Evolutionary conservation across 2,888 invertebrate genomes (phyloP).

Genomic region (Timema cristinae): DNA sequence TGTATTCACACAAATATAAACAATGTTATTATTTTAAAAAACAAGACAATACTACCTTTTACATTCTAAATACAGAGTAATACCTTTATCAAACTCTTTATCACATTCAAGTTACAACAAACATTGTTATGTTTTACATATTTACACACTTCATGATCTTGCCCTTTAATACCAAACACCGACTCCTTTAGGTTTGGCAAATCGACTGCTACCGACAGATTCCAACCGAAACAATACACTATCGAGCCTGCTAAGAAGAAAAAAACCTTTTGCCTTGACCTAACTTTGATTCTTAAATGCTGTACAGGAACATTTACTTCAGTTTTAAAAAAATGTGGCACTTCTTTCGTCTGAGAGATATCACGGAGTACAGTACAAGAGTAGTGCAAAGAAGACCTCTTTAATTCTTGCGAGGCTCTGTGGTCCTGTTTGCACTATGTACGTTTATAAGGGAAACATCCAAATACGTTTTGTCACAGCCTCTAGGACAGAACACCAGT

Average conservation of each 20-base stretch:
- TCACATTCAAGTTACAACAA: slow-evolving; percentile 33
- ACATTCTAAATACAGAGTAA: slow-evolving; percentile 30
- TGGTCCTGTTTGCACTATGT: slow-evolving; percentile 34
- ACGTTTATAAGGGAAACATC: slow-evolving; percentile 33
- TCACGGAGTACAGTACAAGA: slow-evolving; percentile 40
- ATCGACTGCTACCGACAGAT: slow-evolving; percentile 30
- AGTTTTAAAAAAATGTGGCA: slow-evolving; percentile 42
- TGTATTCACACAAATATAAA: slow-evolving; percentile 53
- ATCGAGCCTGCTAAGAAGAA: slow-evolving; percentile 31
- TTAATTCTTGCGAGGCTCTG: slow-evolving; percentile 33
- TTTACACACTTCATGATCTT: slow-evolving; percentile 35
- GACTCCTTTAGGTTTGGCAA: slow-evolving; percentile 33
- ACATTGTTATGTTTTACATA: slow-evolving; percentile 28
- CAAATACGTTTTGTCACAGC: slow-evolving; percentile 36
- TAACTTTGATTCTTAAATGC: slow-evolving; percentile 44
- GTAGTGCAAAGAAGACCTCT: slow-evolving; percentile 35
- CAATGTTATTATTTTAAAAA: slow-evolving; percentile 49
- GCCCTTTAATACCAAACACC: slow-evolving; percentile 47
- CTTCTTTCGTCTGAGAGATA: slow-evolving; percentile 47
- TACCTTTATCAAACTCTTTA: slow-evolving; percentile 32
- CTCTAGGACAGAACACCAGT: slow-evolving; percentile 35
- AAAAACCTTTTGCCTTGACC: slow-evolving; percentile 32
- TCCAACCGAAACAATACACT: slow-evolving; percentile 33
- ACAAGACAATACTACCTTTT: slow-evolving; percentile 27
- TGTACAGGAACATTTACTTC: slow-evolving; percentile 50